phyloP scores from a whole-genome alignment of 2,113 vertebrate genomes.

The Ailuropoda melanoleuca region DNA sequence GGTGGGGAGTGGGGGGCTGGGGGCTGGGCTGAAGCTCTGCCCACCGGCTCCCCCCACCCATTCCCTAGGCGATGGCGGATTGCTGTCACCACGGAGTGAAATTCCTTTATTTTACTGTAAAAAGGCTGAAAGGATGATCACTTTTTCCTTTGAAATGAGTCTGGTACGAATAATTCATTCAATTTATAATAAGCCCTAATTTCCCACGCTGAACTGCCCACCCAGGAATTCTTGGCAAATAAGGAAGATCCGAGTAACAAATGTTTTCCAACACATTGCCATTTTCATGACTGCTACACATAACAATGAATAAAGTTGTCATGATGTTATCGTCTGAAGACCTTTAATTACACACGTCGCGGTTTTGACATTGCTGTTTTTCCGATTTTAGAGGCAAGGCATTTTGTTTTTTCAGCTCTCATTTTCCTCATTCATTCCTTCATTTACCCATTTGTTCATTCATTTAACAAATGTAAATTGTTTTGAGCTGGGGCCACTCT shows the following conservation, averaged over 20 bases:
- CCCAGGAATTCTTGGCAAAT: neutral
- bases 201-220: neutral
- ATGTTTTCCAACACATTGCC: neutral
- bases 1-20: too few species aligned
- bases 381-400: neutral
- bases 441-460: neutral
- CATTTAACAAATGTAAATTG: neutral
- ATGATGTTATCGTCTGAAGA: neutral
- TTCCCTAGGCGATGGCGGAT: rapidly evolving
- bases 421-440: neutral
- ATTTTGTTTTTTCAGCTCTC: neutral
- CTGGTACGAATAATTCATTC: neutral
- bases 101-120: neutral
- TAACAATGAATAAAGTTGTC: neutral
- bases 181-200: neutral
- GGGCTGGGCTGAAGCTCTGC: neutral
- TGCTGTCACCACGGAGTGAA: neutral
- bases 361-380: neutral
- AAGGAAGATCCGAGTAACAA: neutral
- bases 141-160: neutral
- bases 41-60: neutral
- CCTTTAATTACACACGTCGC: neutral
- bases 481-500: neutral
- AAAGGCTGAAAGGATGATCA: neutral
- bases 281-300: neutral